phyloP scores from a whole-genome alignment of 2,888 invertebrate genomes.

The Zygothrica quintamaculata region DNA sequence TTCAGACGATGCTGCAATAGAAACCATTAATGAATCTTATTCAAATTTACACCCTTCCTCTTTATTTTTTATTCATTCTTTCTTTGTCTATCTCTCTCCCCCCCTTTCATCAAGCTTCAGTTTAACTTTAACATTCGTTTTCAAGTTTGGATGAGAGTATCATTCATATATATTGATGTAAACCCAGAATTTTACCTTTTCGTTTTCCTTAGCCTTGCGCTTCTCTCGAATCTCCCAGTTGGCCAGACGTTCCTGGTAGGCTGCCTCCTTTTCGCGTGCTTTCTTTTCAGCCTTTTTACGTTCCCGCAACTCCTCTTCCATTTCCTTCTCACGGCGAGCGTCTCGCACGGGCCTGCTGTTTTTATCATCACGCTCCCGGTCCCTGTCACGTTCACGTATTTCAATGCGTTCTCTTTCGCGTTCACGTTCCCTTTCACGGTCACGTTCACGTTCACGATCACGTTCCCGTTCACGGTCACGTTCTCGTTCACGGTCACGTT shows the following conservation, averaged over 20 bases:
- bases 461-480: constrained; percentile 84
- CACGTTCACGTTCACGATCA: constrained; percentile 51
- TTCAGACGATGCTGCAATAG: constrained; percentile 89
- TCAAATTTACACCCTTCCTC: too few species aligned
- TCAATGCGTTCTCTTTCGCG: constrained; percentile 33
- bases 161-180: too few species aligned
- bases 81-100: background rate
- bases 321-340: constrained; percentile 90
- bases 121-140: too few species aligned
- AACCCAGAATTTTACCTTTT: constrained; percentile 85
- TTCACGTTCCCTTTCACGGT: constrained; percentile 53
- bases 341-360: constrained; percentile 87
- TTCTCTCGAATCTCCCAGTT: constrained; percentile 96
- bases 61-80: constrained; percentile 1
- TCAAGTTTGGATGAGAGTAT: too few species aligned
- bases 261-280: constrained; percentile 96
- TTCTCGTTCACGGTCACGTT: constrained; percentile 86
- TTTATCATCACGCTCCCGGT: constrained; percentile 84
- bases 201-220: constrained; percentile 95
- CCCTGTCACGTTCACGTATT: constrained; percentile 45
- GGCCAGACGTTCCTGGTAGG: constrained; percentile 94
- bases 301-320: constrained; percentile 96
- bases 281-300: constrained; percentile 95
- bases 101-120: background rate
- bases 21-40: background rate